Conservation (phyloP, 1,140 invertebrate species). For the Copidosoma floridanum region DNA sequence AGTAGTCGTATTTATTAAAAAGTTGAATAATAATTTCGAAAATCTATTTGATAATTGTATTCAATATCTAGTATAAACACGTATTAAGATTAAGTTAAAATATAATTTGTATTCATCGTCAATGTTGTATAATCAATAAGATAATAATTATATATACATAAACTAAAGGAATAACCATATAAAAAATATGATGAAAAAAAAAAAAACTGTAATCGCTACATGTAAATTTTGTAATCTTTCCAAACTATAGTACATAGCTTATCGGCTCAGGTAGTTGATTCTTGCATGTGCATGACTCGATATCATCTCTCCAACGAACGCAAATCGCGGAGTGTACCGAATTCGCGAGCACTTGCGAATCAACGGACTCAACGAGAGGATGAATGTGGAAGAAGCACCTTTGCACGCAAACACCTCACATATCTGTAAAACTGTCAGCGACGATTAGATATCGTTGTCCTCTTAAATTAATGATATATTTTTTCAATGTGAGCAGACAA, state of each 20-base stretch:
- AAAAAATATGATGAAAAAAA: not conserved
- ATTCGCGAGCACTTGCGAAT: not conserved
- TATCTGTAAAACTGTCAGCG: constrained; percentile 37
- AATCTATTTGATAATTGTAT: too few relatives aligned
- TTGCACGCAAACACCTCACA: constrained; percentile 27
- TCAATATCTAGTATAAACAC: too few relatives aligned
- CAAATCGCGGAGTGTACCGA: constrained; percentile 3
- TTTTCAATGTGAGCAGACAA: constrained; percentile 51
- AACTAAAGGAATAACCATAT: not conserved
- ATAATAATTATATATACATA: not conserved
- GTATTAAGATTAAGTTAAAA: too few relatives aligned
- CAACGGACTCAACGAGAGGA: too few relatives aligned
- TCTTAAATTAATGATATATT: constrained; percentile 48
- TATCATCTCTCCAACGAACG: not conserved
- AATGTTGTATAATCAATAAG: too few relatives aligned
- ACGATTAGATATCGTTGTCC: constrained; percentile 39
- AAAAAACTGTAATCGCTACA: not conserved
- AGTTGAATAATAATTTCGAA: not conserved
- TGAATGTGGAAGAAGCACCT: too few relatives aligned
- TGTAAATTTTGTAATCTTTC: constrained; percentile 22
- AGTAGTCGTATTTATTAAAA: too few relatives aligned
- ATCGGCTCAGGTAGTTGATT: not conserved
- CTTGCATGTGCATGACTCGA: constrained; percentile 6
- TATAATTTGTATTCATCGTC: too few relatives aligned
- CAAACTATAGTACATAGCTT: too few relatives aligned